These are phyloP conservation scores for Mohoua ochrocephala DNA, from an alignment of 2,113 vertebrate species.

Conservation along the genomic window DNA sequence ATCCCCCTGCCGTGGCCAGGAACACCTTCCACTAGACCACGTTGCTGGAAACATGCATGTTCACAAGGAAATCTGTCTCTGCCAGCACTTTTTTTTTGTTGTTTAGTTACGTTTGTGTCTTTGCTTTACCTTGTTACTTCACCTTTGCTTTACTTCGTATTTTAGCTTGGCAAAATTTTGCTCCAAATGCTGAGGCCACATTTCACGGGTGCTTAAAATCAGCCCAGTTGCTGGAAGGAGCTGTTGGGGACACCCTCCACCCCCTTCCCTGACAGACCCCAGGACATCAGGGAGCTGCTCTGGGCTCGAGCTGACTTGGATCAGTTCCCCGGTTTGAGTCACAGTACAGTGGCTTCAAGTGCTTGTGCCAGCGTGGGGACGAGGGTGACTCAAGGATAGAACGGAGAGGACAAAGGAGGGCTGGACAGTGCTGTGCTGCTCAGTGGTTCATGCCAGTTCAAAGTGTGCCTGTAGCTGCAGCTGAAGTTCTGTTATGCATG, in stretches of 20 bases:
- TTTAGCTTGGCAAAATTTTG: not conserved
- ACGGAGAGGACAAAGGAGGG: not conserved
- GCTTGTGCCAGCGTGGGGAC: not conserved
- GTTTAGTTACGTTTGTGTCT: not conserved
- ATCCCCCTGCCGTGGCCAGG: not conserved
- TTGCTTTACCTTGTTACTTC: not conserved
- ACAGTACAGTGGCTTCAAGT: not conserved
- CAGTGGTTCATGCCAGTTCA: not conserved
- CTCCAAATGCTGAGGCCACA: not conserved
- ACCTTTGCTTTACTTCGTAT: not conserved
- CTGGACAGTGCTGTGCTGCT: not conserved
- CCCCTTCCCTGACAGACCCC: not conserved
- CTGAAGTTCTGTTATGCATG: not conserved
- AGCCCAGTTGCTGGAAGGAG: not conserved
- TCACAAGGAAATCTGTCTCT: not conserved
- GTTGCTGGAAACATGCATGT: not conserved
- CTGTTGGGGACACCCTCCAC: not conserved
- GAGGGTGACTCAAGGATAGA: slow-evolving; percentile 5
- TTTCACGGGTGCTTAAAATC: not conserved
- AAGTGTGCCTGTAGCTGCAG: not conserved
- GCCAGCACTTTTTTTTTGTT: not conserved
- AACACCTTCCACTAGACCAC: not conserved
- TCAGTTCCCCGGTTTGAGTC: not conserved
- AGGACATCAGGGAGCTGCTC: not conserved
- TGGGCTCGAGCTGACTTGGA: not conserved